Percentiles rank a stretch among this genome's conserved stretches.
phyloP scores from a whole-genome alignment of 92 coral and sea anemone species.

The Porites divaricata region DNA sequence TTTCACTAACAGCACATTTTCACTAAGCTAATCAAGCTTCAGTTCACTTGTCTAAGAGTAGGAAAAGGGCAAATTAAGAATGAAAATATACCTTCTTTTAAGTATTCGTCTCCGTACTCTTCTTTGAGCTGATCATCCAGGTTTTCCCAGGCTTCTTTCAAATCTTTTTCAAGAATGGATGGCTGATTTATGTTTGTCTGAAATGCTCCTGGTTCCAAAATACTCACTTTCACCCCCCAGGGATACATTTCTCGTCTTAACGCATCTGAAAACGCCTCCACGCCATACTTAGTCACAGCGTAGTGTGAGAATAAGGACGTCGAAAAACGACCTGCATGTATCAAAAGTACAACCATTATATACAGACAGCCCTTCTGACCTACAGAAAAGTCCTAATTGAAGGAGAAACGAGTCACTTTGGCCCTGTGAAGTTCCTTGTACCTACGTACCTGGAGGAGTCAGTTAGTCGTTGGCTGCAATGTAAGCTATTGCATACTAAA shows the following conservation, averaged over 20 bases:
- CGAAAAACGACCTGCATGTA: background rate
- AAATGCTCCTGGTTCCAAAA: conserved; percentile 74
- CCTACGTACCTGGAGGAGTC: conserved; percentile 36
- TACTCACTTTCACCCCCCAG: conserved; percentile 64
- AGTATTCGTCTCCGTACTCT: conserved; percentile 59
- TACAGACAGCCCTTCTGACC: too few relatives aligned
- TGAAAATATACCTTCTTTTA: conserved; percentile 34
- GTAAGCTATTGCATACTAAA: too few relatives aligned
- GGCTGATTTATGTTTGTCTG: conserved; percentile 65
- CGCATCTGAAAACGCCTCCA: conserved; percentile 77
- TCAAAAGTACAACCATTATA: background rate
- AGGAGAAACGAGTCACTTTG: conserved; percentile 58
- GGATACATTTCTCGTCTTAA: conserved; percentile 32
- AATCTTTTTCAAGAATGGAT: background rate
- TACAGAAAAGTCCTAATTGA: conserved; percentile 16
- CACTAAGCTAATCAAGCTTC: too few relatives aligned
- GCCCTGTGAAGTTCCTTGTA: conserved; percentile 18
- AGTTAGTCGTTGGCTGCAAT: too few relatives aligned
- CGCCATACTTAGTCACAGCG: conserved; percentile 56
- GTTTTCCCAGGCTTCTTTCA: conserved; percentile 45
- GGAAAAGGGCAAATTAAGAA: background rate
- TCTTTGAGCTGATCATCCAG: conserved; percentile 46
- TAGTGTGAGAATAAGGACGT: conserved; percentile 15
- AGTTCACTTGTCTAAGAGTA: too few relatives aligned
- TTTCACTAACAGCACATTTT: too few relatives aligned